Conservation (phyloP, 2,113 vertebrate species). For the Phycodurus eques region DNA sequence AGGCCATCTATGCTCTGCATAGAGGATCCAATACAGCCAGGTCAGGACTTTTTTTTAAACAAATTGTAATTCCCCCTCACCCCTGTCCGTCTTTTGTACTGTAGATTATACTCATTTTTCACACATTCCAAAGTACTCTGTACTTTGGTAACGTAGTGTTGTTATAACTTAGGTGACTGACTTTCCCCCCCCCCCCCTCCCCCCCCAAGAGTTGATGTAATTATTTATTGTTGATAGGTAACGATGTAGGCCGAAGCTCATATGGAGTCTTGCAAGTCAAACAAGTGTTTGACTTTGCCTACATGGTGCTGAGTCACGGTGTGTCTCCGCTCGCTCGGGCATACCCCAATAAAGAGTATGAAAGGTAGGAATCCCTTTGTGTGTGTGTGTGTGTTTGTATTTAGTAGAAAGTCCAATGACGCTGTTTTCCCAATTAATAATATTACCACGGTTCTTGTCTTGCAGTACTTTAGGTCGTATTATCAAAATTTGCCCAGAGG, state of each 20-base stretch:
- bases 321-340: conserved; percentile 89
- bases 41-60: conserved; percentile 26
- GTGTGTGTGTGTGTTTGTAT: not conserved
- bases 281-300: conserved; percentile 98
- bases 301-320: conserved; percentile 89
- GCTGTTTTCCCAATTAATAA: not conserved
- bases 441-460: not conserved
- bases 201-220: not conserved
- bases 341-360: conserved; percentile 93
- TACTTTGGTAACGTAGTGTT: not conserved
- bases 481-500: conserved; percentile 88
- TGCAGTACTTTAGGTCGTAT: conserved; percentile 88
- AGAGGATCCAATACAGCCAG: conserved; percentile 93
- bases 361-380: conserved; percentile 76
- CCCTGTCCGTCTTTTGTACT: not conserved
- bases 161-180: not conserved
- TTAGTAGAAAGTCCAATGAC: not conserved
- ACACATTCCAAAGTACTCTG: not conserved
- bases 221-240: conserved; percentile 70
- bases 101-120: not conserved
- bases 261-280: conserved; percentile 97
- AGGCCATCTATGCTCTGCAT: conserved; percentile 96
- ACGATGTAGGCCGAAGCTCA: conserved; percentile 94
- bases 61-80: no score
- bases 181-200: not conserved